A percentile compares a stretch with the other conserved stretches of the same genome.
Evolutionary conservation across 2,888 invertebrate species (phyloP).

Genomic region (Laspeyria flexula): DNA sequence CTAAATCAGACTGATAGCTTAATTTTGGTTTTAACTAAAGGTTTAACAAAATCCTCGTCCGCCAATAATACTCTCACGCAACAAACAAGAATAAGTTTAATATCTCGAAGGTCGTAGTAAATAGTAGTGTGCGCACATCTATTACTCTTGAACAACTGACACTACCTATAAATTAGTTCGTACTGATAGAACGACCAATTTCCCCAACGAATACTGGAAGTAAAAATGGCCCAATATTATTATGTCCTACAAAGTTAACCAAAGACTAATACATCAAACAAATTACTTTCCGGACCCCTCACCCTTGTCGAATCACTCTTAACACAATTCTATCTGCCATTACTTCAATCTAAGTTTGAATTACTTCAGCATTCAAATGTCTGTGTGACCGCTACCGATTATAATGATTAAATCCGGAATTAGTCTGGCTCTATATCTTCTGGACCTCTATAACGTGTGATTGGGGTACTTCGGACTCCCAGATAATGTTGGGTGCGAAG

Average conservation of each 20-base stretch:
- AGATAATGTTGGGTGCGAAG: slow-evolving; percentile 45
- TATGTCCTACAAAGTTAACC: neutral
- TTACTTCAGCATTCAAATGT: slow-evolving; percentile 44
- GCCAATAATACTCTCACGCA: too few relatives aligned
- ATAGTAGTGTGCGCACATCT: too few relatives aligned
- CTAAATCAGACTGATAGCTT: too few relatives aligned
- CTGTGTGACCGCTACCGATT: slow-evolving; percentile 48
- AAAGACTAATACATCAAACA: neutral
- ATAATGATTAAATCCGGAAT: slow-evolving; percentile 62
- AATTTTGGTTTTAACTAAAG: too few relatives aligned
- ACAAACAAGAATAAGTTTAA: too few relatives aligned
- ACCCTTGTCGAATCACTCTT: slow-evolving; percentile 17
- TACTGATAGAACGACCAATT: neutral
- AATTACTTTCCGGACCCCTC: slow-evolving; percentile 7
- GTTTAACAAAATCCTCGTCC: too few relatives aligned
- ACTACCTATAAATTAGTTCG: neutral
- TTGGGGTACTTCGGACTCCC: slow-evolving; percentile 47
- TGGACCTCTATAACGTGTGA: slow-evolving; percentile 51
- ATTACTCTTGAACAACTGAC: too few relatives aligned
- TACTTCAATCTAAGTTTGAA: slow-evolving; percentile 40
- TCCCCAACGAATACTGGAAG: too few relatives aligned
- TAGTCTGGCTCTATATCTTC: slow-evolving; percentile 39
- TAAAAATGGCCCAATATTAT: neutral
- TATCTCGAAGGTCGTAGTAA: too few relatives aligned
- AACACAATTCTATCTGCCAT: slow-evolving; percentile 22